Evolutionary conservation across 1,140 invertebrate species (phyloP), one percentile per base, ranked within the genome.

Genomic region (Meloidogyne hapla): DNA sequence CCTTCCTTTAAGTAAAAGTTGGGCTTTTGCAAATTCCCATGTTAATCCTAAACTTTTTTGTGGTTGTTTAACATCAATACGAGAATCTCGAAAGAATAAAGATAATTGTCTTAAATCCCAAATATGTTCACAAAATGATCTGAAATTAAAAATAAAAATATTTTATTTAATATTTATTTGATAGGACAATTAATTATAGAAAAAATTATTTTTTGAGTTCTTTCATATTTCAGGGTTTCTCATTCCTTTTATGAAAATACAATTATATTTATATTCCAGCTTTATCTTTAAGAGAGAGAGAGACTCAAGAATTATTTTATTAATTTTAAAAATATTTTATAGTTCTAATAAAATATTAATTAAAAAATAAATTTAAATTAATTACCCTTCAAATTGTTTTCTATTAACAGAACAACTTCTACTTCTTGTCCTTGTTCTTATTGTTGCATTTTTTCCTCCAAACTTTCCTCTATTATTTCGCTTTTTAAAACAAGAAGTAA

Each of bases 101-200:
- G 18, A 25, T 18, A 79, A 23, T 28, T 71, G 26, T 26, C 69
- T 66, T 18, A 80, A 26, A 62, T 79, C 77, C 78, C 78, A 79
- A n/a, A 68, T 73, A 40, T 79, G 78, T 40, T 79, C 78, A 48
- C 72, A 77, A 68, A 77, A 77, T 6, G 56, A 38, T 26, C 76
- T 77, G 75, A 69, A 74, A 23, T 61, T 61, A 65, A 66, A 28
- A 66, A n/a, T 18, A 18, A 18, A 48, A 48, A 48, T 15, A 48
- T 48, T 48, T 18, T 48, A 18, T 42, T 42, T 42, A 5, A 42
- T 42, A 38, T 4, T 4, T 38, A 38, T n/a, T n/a, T n/a, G n/a
- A 38, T 4, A 38, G 3, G 33, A 38, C 33, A 38, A 38, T 4
- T 38, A 4, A 38, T 4, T 38, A 4, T 38, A 38, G 3, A 38